Conservation (phyloP, 2,797 vertebrate species). For the Pampus argenteus region DNA sequence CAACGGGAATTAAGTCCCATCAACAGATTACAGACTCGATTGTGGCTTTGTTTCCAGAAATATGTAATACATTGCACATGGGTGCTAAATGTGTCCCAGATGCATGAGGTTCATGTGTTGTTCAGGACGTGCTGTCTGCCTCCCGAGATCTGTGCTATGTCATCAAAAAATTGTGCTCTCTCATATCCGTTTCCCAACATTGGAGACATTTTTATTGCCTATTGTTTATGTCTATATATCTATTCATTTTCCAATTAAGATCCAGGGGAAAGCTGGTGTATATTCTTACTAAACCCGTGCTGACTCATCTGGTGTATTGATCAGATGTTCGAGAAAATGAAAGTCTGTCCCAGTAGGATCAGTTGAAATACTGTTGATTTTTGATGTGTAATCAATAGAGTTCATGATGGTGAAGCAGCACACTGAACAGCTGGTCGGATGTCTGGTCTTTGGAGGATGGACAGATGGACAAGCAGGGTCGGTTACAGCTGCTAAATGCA, state of each 20-base stretch:
- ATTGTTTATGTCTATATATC: constrained; percentile 49
- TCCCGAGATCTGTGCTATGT: constrained; percentile 70
- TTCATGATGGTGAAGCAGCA: constrained; percentile 41
- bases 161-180: constrained; percentile 72
- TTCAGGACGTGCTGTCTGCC: constrained; percentile 61
- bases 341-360: constrained; percentile 34
- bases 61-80: constrained; percentile 82
- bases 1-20: constrained; percentile 72
- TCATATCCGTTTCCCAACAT: constrained; percentile 58
- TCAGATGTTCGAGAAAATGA: constrained; percentile 51
- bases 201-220: constrained; percentile 53
- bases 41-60: constrained; percentile 76
- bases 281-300: constrained; percentile 20
- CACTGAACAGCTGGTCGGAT: constrained; percentile 41
- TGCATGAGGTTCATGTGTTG: constrained; percentile 77
- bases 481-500: constrained; percentile 62
- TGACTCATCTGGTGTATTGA: constrained; percentile 53
- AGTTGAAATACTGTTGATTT: constrained; percentile 43
- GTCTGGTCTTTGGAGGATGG: constrained; percentile 44
- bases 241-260: constrained; percentile 55
- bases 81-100: constrained; percentile 81
- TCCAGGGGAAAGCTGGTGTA: constrained; percentile 18
- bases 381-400: constrained; percentile 72
- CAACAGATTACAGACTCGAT: constrained; percentile 78
- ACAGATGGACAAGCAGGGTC: constrained; percentile 48